Evolutionary conservation across 2,113 vertebrate genomes (phyloP).

Genomic region (Bolborhynchus lineola): DNA sequence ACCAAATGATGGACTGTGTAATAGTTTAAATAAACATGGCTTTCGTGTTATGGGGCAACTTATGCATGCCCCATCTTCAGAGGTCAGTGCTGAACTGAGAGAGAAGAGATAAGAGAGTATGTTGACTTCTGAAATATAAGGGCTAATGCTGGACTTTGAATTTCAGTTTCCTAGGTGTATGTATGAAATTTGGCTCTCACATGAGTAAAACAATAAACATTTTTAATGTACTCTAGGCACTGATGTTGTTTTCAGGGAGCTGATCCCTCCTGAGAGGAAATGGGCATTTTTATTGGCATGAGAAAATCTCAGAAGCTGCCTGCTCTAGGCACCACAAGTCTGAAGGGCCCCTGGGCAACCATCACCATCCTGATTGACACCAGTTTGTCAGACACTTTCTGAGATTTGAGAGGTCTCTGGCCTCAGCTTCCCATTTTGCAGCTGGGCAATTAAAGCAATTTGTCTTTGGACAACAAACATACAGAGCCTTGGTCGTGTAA

Average conservation of each 20-base stretch:
- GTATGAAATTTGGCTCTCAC: not conserved
- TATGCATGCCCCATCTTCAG: not conserved
- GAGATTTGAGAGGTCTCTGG: not conserved
- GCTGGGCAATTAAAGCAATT: not conserved
- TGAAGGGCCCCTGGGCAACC: not conserved
- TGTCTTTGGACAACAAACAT: not conserved
- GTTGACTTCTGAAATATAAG: not conserved
- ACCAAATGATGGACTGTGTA: not conserved
- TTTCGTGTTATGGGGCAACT: rapidly evolving
- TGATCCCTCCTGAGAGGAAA: not conserved
- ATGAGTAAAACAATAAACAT: not conserved
- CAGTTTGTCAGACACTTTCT: not conserved
- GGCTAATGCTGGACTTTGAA: not conserved
- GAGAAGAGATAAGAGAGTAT: not conserved
- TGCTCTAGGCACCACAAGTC: not conserved
- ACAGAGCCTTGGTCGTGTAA: not conserved
- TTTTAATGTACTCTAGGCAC: not conserved
- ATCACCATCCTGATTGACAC: not conserved
- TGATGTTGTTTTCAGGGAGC: not conserved
- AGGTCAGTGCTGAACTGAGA: not conserved
- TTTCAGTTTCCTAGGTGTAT: not conserved
- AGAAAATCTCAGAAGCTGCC: not conserved
- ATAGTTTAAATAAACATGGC: not conserved
- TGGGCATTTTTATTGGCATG: not conserved
- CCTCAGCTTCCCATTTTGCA: not conserved